Evolutionary conservation across 2,797 vertebrate genomes (phyloP).

Genomic region (Yasuhikotakia modesta): DNA sequence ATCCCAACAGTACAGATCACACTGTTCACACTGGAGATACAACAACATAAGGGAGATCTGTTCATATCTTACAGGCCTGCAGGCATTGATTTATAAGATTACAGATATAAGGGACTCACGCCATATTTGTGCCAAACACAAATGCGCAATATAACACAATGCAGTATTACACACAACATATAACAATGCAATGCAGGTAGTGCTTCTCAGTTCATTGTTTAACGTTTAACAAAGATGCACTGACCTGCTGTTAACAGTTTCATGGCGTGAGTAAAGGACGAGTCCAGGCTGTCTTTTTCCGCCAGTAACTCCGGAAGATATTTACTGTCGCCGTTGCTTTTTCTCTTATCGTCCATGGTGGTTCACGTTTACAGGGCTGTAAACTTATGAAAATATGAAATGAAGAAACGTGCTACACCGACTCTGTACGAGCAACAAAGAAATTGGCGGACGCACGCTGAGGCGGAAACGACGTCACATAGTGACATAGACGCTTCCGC

Average conservation of each 20-base stretch:
- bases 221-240: background rate
- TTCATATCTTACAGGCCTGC: no score
- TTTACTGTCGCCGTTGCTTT: conserved; percentile 79
- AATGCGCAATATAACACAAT: no score
- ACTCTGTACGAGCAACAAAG: conserved; percentile 28
- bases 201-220: background rate
- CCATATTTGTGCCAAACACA: no score
- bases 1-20: no score
- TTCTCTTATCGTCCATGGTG: conserved; percentile 12
- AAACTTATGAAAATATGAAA: background rate
- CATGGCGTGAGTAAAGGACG: conserved; percentile 95
- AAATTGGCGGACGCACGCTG: background rate
- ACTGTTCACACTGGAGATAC: no score
- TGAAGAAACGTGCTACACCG: background rate
- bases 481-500: background rate
- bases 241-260: conserved; percentile 89
- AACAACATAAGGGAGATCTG: no score
- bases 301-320: conserved; percentile 95
- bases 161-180: no score
- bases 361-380: background rate
- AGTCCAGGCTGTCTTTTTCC: conserved; percentile 95
- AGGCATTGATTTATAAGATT: no score
- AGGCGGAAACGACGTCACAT: background rate
- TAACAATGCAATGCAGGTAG: no score
- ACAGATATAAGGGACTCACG: no score